Evolutionary conservation across 2,797 vertebrate species (phyloP), one percentile per base, ranked within the genome.

Genomic region (Dallia pectoralis): DNA sequence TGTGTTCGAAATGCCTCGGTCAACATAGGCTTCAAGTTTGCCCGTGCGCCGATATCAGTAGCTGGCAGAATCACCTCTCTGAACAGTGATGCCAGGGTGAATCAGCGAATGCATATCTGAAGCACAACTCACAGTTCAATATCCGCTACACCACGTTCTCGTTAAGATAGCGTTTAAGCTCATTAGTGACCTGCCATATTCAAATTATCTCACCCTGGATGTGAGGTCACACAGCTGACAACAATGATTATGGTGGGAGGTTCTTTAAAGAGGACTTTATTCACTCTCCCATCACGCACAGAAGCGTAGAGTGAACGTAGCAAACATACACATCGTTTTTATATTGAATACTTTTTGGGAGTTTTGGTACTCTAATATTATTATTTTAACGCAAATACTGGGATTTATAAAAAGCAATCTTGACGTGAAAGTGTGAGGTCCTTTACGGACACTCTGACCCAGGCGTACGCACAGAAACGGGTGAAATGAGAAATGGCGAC

Each of bases 61-160:
- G 25, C 53, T 15, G 36, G 70, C 56, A 67, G 51, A 70, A 78
- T 76, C 68, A 51, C 25, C 62, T 73, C 48, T 25, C 62, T 63
- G 5, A 25, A 71, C 62, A 36, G 73, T 74, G 74, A 74, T 56
- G 68, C n/a, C 74, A 25, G 63, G 59, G 48, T 36, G 53, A 51
- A 82, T 65, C 62, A 64, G 36, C 14, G 74, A 4, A 33, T 5
- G 75, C 22, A 0, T 47, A 64, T 81, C 59, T 70, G 44, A 64
- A 78, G 72, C 30, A 66, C 25, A 56, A 77, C 70, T 44, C 6
- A 0, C 59, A 9, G 19, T 27, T 14, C 67, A 47, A 33, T 22
- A 6, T 70, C 18, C 49, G 15, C n/a, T 49, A 33, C 49, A 53
- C 9, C 12, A 14, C n/a, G 6, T 69, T 69, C 67, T 68, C 22